Base-by-base conservation (phyloP, 1,140 invertebrate species). In the Zophobas atratus region DNA sequence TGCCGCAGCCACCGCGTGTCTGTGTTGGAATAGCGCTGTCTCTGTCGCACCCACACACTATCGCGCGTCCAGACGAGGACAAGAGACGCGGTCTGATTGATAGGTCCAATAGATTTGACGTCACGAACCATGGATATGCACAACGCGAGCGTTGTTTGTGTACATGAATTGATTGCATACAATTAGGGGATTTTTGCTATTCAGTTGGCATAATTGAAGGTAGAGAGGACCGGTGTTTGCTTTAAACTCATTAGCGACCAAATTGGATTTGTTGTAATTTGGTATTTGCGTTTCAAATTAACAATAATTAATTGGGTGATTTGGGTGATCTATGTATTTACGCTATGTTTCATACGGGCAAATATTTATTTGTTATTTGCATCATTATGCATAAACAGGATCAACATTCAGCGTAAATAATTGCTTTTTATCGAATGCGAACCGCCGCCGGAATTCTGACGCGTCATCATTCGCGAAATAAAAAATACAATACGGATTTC, bases 301-400 rank as follows among this genome's bases (percentile, higher is more conserved):
- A 84, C 84, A 83, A 85, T 85, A 84, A 85, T 85, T 85, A 85
- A 85, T 85, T 83, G 84, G 81, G 77, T 80, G 83, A 85, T 85
- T 85, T 85, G 81, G 80, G 83, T 85, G 84, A 85, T 84, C 79
- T 82, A 84, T 85, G 81, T 73, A 77, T 77, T 81, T 76, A 75
- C 70, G 49, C 76, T n/a, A 56, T 55, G 76, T 79, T 78, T 77
- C 70, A 57, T 76, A 51, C 72, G 63, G 70, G 72, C 48, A 81
- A 74, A 79, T 75, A 75, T 80, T 82, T 84, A 82, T 82, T 82
- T 81, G 78, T 81, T 82, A 82, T 80, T 82, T 80, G 74, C 77
- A 79, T 81, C 77, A 80, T 80, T 80, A 76, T 77, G 81, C 74
- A 78, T 81, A 81, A 81, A 78, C 76, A 77, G 48, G 51, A 53